Base-by-base conservation (phyloP, 1,140 invertebrate species). In the Nebria ingens region DNA sequence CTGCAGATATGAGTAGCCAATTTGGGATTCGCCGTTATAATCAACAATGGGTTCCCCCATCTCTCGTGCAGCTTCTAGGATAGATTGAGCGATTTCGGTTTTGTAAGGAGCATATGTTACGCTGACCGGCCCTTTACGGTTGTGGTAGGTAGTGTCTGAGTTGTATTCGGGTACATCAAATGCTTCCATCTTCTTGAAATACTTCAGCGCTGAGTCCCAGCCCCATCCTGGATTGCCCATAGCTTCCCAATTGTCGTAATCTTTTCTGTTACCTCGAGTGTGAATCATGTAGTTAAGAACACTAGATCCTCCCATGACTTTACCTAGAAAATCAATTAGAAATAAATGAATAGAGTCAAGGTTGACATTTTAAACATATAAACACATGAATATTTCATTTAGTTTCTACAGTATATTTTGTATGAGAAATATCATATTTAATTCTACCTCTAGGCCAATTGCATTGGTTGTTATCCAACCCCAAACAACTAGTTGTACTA, bases 251-350 rank as follows among this genome's bases (percentile, higher is more conserved):
- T 95, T 83, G 63, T n/a, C n/a, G 68, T 87, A 95, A 65, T 94
- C 82, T 50, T 64, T 65, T 20, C 76, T 72, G 68, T 87, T 73
- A 2, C 91, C 89, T 61, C 93, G 83, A 0, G 89, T 88, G 60
- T 93, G 92, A 38, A 93, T 89, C 92, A 96, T 91, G 57, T 91
- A 92, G 65, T 96, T 94, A 0, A 95, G 69, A 0, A 87, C 86
- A 49, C 86, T 89, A 0, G 86, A 90, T 1, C 92, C 91, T 6
- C 91, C 91, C 62, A 90, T 77, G 0, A 87, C 84, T 29, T 29
- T 29, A 29, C 25, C 25, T 29, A 13, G 13, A 29, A 29, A 29
- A 6, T 29, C 4, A 29, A 29, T 29, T 29, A 29, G 13, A 29
- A 6, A 6, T 29, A 29, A 29, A 13, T 51, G 13, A 9, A 56